Evolutionary conservation across 2,888 invertebrate genomes (phyloP).

Genomic region (Luperina testacea): DNA sequence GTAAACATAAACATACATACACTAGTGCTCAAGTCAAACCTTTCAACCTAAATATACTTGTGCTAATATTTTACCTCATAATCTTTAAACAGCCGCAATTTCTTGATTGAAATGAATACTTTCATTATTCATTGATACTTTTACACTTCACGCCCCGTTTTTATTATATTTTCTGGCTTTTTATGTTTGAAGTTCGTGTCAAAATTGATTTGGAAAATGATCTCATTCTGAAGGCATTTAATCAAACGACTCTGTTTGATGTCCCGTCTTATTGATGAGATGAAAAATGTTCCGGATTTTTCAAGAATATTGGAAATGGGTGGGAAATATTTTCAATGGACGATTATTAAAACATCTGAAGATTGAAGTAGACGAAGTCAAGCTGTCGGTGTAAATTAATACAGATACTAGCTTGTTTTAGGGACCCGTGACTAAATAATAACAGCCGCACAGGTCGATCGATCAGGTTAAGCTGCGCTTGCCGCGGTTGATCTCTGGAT

Average conservation of each 20-base stretch:
- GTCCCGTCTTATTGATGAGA: constrained; percentile 55
- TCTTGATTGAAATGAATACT: neutral
- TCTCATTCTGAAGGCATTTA: constrained; percentile 56
- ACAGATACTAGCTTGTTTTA: neutral
- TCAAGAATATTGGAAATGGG: constrained; percentile 41
- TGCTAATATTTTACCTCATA: neutral
- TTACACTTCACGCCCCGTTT: constrained; percentile 8
- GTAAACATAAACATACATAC: neutral
- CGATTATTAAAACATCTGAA: constrained; percentile 31
- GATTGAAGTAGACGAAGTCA: neutral
- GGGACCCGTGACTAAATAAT: neutral
- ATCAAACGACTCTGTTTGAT: constrained; percentile 60
- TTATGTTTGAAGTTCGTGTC: neutral
- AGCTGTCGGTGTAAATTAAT: neutral
- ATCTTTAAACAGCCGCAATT: neutral
- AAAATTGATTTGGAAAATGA: constrained; percentile 59
- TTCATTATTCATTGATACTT: constrained; percentile 10
- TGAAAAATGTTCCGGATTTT: constrained; percentile 53
- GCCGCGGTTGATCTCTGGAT: no score
- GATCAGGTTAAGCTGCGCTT: no score
- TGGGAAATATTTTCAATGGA: constrained; percentile 6
- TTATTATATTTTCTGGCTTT: constrained; percentile 16
- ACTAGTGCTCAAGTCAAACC: no score
- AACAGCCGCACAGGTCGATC: no score
- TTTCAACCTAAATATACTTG: no score